Evolutionary conservation across 2,797 vertebrate species (phyloP).

Genomic region (Aselliscus stoliczkanus): DNA sequence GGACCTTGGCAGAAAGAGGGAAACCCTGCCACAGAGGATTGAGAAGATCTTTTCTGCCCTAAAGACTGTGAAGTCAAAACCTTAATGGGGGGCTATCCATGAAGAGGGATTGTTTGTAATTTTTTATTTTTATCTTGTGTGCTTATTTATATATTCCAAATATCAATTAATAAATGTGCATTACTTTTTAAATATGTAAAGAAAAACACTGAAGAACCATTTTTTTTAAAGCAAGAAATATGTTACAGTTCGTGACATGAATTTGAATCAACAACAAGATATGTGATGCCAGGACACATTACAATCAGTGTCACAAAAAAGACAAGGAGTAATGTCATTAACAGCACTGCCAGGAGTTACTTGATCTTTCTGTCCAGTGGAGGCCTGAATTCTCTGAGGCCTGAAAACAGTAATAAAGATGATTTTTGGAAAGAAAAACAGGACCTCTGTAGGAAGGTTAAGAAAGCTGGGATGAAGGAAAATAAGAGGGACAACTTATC

Average conservation of each 20-base stretch:
- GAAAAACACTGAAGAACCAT: neutral
- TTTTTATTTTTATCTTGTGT: neutral
- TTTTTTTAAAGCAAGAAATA: constrained; percentile 13
- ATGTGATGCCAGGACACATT: neutral
- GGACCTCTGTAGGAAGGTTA: constrained; percentile 34
- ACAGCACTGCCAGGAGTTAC: neutral
- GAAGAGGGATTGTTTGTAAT: neutral
- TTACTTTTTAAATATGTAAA: constrained; percentile 26
- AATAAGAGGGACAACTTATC: constrained; percentile 2
- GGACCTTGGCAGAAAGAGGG: neutral
- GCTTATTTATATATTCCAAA: neutral
- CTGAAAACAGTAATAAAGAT: constrained; percentile 32
- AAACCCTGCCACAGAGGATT: neutral
- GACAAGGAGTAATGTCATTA: neutral
- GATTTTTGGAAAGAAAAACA: constrained; percentile 22
- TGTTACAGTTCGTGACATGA: neutral
- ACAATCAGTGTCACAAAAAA: neutral
- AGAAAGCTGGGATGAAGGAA: neutral
- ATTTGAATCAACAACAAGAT: constrained; percentile 34
- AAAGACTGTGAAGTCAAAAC: neutral
- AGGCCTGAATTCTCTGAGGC: neutral
- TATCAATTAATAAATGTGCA: neutral
- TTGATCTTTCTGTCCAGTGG: neutral
- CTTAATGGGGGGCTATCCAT: neutral
- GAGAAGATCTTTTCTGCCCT: neutral